These are phyloP conservation scores for Crotalus helleri DNA, from an alignment of 2,113 vertebrate genomes.

Conservation along the genomic window DNA sequence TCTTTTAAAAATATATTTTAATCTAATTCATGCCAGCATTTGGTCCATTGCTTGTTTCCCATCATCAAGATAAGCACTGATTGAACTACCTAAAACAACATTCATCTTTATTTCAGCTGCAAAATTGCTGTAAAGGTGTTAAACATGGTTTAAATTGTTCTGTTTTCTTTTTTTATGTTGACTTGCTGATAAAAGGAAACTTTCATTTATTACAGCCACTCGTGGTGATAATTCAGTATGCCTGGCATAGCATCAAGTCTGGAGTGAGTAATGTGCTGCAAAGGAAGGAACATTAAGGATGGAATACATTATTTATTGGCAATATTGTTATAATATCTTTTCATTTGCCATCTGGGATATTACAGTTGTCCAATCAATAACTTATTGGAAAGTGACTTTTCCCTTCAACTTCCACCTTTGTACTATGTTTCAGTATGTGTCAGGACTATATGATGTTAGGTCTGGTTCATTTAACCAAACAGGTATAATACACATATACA, in stretches of 20 bases:
- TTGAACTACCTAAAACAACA: constrained; percentile 59
- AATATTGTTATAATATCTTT: constrained; percentile 55
- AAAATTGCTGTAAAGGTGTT: constrained; percentile 68
- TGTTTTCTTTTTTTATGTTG: constrained; percentile 53
- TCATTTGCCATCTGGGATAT: constrained; percentile 50
- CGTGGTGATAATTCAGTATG: constrained; percentile 54
- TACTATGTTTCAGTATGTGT: not conserved
- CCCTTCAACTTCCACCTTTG: not conserved
- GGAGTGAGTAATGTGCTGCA: constrained; percentile 48
- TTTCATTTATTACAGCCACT: constrained; percentile 55
- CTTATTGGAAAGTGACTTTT: constrained; percentile 46
- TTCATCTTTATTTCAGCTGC: constrained; percentile 69
- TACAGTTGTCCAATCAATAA: constrained; percentile 33
- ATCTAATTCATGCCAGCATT: constrained; percentile 63
- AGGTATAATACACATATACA: not conserved
- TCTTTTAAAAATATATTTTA: constrained; percentile 63
- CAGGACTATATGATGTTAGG: not conserved
- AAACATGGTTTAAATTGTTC: constrained; percentile 60
- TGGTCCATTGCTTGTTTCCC: constrained; percentile 61
- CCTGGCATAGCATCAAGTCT: constrained; percentile 52
- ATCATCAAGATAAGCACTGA: constrained; percentile 67
- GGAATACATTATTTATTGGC: constrained; percentile 66
- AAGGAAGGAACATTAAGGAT: constrained; percentile 61
- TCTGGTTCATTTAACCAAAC: not conserved
- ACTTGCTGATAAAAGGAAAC: constrained; percentile 52